Evolutionary conservation across 2,888 invertebrate species (phyloP).

Genomic region (Drosophila peninsularis): DNA sequence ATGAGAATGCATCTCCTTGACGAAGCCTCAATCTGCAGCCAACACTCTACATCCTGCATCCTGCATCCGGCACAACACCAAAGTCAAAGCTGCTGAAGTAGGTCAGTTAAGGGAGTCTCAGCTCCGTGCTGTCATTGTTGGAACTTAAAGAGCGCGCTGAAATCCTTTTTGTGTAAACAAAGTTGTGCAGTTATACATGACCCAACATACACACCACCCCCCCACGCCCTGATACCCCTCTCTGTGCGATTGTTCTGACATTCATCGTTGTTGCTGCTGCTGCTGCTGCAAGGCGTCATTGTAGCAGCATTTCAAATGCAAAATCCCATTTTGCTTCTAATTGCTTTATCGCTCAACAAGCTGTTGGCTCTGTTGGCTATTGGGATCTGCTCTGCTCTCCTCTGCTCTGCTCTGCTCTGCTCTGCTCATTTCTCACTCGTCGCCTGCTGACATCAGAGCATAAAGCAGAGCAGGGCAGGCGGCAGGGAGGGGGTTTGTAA

Average conservation of each 20-base stretch:
- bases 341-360: slow-evolving; percentile 82
- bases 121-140: slow-evolving; percentile 45
- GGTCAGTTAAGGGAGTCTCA: slow-evolving; percentile 69
- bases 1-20: slow-evolving; percentile 77
- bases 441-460: slow-evolving; percentile 59
- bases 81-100: slow-evolving; percentile 60
- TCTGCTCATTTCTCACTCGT: slow-evolving; percentile 73
- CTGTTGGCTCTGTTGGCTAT: slow-evolving; percentile 65
- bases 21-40: slow-evolving; percentile 53
- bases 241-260: slow-evolving; percentile 22
- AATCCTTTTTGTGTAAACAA: slow-evolving; percentile 77
- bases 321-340: slow-evolving; percentile 81
- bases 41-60: slow-evolving; percentile 34
- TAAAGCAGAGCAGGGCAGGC: not conserved
- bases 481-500: not conserved
- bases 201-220: slow-evolving; percentile 2
- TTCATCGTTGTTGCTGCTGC: slow-evolving; percentile 22
- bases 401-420: slow-evolving; percentile 4
- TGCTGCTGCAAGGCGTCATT: slow-evolving; percentile 46
- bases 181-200: slow-evolving; percentile 47
- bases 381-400: slow-evolving; percentile 29
- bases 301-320: slow-evolving; percentile 76
- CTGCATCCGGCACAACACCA: slow-evolving; percentile 44
- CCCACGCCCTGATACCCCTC: not conserved
- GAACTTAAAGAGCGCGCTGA: slow-evolving; percentile 72